phyloP scores from a whole-genome alignment of 2,888 invertebrate genomes.

The Apamea crenata region DNA sequence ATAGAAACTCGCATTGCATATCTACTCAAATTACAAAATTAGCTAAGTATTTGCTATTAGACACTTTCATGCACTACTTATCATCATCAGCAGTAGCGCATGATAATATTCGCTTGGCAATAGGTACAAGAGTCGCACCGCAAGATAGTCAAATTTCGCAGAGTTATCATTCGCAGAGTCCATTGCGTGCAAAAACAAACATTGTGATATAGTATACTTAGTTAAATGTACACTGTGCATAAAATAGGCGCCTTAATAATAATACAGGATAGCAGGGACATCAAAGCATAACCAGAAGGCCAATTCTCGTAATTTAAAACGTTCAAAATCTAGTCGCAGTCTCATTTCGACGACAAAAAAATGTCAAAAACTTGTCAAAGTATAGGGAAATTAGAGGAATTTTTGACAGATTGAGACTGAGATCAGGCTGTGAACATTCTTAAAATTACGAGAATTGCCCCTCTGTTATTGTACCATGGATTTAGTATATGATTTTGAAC shows the following conservation, averaged over 20 bases:
- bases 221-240: not conserved
- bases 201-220: conserved; percentile 6
- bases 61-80: not conserved
- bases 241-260: conserved; percentile 6
- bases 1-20: not conserved
- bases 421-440: too few relatives aligned
- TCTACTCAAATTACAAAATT: conserved; percentile 4
- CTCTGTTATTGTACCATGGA: too few relatives aligned
- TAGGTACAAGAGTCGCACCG: conserved; percentile 40
- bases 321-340: too few relatives aligned
- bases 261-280: not conserved
- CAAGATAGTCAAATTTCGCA: conserved; percentile 62
- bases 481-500: too few relatives aligned
- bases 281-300: too few relatives aligned
- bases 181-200: conserved; percentile 25
- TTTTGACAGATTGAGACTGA: too few relatives aligned
- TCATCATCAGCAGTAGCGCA: conserved; percentile 33
- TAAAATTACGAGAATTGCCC: too few relatives aligned
- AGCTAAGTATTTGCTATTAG: not conserved
- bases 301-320: too few relatives aligned
- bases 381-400: too few relatives aligned
- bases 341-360: too few relatives aligned
- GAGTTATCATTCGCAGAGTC: conserved; percentile 32
- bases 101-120: conserved; percentile 59
- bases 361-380: too few relatives aligned